Base-by-base conservation (phyloP, 2,888 invertebrate genomes). In the Caenorhabditis drosophilae region DNA sequence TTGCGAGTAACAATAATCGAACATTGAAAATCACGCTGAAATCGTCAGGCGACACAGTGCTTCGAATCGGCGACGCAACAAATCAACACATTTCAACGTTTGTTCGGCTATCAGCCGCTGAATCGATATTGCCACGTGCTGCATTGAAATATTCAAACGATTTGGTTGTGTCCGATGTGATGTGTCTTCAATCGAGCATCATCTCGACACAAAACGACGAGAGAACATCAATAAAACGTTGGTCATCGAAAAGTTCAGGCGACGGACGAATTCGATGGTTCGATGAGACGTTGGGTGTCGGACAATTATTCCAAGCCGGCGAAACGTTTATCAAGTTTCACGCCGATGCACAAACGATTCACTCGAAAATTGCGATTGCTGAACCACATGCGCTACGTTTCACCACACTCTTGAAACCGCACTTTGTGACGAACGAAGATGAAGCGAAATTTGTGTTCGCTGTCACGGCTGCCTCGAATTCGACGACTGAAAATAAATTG, bases 21-120 rank as follows among this genome's bases (percentile, higher is more conserved):
- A 66, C 70, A 1, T 56, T 78, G 25, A 59, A 62, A 16, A 63
- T 78, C 41, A 67, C 66, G 0, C 40, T 79, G 46, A 77, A 76
- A 36, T 51, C 60, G 15, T 53, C 70, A 4, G 79, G 79, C 53
- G 78, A 79, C 42, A 77, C 76, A 9, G 79, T 79, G 15, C 57
- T 79, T 12, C 38, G 68, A 38, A 75, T 79, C 16, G 75, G 70
- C 59, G 78, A 78, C 44, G 45, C 73, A 12, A 49, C 49, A n/a
- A 61, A 71, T 35, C 36, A 56, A 9, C 41, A 63, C 16, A 35
- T 70, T 16, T 47, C 67, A 7, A 63, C 76, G 6, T 79, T 72
- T 51, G 48, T 78, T 18, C 70, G 77, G n/a, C 47, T 79, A 15
- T 59, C 67, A 1, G 73, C 70, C 4, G 52, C 62, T 3, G 70